Evolutionary conservation across 2,797 vertebrate genomes (phyloP), one percentile per base, ranked within the genome.

Genomic region (Cottoperca gobio): DNA sequence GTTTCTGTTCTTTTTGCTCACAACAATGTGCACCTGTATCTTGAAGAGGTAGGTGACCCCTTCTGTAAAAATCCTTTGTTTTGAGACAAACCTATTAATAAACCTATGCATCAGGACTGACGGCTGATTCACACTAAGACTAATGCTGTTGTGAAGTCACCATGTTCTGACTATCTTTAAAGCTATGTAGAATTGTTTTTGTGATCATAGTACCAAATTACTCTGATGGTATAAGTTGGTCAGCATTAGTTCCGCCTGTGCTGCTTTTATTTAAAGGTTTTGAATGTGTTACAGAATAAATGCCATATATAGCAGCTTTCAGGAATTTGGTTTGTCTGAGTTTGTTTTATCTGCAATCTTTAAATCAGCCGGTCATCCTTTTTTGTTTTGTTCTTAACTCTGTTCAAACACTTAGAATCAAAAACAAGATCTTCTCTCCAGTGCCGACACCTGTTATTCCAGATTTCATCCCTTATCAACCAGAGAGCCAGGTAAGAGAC

Each of bases 391-490:
- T 12, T 66, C 19, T 63, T 28, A 50, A 0, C 35, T 77, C 7
- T 76, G 7, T 48, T 78, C 17, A 43, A 7, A 54, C 37, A 9
- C 9, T 28, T 42, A 93, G 93, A 81, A 59, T 90, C 17, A 80
- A 82, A 87, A 76, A 4, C 39, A 91, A 76, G 68, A 21, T 91
- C 52, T 79, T 86, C 8, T 91, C 90, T 63, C 88, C 90, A 3
- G 84, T 94, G 35, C 93, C 93, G 0, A 90, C 1, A 28, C 93
- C 93, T 26, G 76, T 93, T 17, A 87, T 94, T 62, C 71, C 58
- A 70, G 62, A 85, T 24, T 83, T 87, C 42, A 70, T 6, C 7
- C 1, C 8, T 35, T n/a, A 17, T 60, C 75, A 37, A 26, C 26
- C 21, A 16, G 52, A 75, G 0, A 65, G 5, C 59, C 75, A 87